Base-by-base conservation (phyloP, 2,797 vertebrate species). In the Scleropages formosus region DNA sequence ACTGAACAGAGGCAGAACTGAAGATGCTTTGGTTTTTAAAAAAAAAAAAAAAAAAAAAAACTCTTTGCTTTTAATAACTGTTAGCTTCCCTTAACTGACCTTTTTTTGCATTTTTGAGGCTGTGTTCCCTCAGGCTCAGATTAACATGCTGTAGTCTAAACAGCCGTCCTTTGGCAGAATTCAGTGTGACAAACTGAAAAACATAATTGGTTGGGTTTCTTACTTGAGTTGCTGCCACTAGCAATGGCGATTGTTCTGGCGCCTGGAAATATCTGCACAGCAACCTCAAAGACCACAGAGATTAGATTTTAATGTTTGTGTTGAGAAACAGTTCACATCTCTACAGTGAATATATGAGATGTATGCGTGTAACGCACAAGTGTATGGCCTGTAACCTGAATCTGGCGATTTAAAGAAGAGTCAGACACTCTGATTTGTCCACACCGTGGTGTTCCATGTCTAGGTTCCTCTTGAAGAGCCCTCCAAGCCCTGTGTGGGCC, bases 101-200 rank as follows among this genome's bases (percentile, higher is more conserved):
- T 65, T 74, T 46, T 49, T 46, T 9, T 31, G 65, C 66, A 51
- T 75, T 66, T 60, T 66, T 16, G 24, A 20, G 27, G 58, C 18
- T 27, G 27, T 26, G 20, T 26, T 8, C 4, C 62, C 11, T 13
- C 56, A 60, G 61, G 75, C 64, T 59, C 64, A 59, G 27, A 56
- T 61, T 11, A 68, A 60, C 20, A 53, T 68, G 53, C 20, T 27
- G 22, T 60, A 73, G 26, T 60, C 31, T 31, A 15, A 18, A 13
- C n/a, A 4, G 56, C 65, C 15, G 22, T 13, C 27, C 18, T 51
- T 20, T 18, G 49, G 18, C 51, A 1, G 31, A 75, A 68, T 26
- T 60, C 15, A 4, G 39, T 15, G 22, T 24, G 44, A 58, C 12
- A n/a, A 24, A 65, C 63, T 68, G 18, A 68, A 27, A 53, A 16